Evolutionary conservation across 64 coral and sea anemone genomes (phyloP), one percentile per base, ranked within the genome.

Genomic region (Orbicella faveolata): DNA sequence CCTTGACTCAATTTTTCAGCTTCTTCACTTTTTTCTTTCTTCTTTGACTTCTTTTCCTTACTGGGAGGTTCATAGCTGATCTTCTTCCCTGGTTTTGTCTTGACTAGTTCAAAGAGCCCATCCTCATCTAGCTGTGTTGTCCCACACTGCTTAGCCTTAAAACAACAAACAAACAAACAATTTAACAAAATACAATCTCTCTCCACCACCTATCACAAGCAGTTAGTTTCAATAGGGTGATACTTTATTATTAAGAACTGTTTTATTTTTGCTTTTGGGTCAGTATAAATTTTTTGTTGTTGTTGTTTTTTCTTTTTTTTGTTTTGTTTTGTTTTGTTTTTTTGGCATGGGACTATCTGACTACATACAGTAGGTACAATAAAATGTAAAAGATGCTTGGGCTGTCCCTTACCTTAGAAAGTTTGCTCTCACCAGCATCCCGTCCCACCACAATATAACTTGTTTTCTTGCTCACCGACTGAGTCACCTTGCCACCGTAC

Each of bases 381-480:
- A 15, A 59, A 59, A 59, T 13, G 14, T 36, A 48, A 48, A 48
- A 48, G 1, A 48, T 48, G 1, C 44, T 4, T 6, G 4, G 44
- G 0, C 2, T 36, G 13, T 2, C 0, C 3, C 80, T 23, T 23
- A 98, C 96, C 93, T 93, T 98, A 15, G 75, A 86, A 12, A 92
- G 16, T 87, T 98, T 98, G 6, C 79, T 79, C 8, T 79, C 83
- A 48, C 96, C 96, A 75, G 96, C 61, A 36, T 93, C 96, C 44
- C 89, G 65, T 53, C 96, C 96, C 18, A 98, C 74, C 1, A 98
- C 90, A 75, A 95, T 23, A 81, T 95, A 98, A 75, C 66, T 89
- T 79, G 94, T 98, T 52, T 98, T 95, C 73, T 98, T 98, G 90
- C 94, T 98, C 0, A 95, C 83, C 34, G 90, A 91, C 35, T 79